Conservation (phyloP, 1,140 invertebrate species). For the Cherax destructor region DNA sequence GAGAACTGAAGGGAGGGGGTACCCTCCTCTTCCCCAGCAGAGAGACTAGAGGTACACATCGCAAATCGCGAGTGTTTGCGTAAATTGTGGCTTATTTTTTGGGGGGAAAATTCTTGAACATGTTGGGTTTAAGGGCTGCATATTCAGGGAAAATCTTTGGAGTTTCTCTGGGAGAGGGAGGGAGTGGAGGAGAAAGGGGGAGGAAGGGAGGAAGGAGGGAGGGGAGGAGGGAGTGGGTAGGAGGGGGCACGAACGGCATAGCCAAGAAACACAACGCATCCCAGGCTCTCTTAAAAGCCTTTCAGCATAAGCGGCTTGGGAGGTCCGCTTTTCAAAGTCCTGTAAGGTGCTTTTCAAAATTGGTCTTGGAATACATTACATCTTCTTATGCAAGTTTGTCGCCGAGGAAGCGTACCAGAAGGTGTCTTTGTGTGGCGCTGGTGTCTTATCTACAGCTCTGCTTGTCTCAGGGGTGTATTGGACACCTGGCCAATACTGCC, state of each 20-base stretch:
- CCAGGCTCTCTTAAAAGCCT: background rate
- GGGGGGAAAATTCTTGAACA: background rate
- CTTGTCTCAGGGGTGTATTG: background rate
- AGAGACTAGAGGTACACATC: background rate
- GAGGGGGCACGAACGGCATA: background rate
- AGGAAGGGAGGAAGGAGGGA: too few species aligned
- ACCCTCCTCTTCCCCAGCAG: too few species aligned
- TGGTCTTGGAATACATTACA: background rate
- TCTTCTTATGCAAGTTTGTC: background rate
- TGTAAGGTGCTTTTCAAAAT: background rate
- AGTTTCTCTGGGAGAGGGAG: background rate
- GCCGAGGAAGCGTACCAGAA: background rate
- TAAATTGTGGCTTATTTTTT: background rate
- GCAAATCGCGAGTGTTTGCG: background rate
- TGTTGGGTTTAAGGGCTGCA: background rate
- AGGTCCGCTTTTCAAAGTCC: background rate
- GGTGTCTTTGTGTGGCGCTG: background rate
- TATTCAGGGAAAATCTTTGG: background rate
- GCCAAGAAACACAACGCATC: background rate
- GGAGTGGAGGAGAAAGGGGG: too few species aligned
- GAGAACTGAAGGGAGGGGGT: too few species aligned
- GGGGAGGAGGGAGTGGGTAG: too few species aligned
- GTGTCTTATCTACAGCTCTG: background rate
- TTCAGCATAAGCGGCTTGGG: slow-evolving; percentile 2
- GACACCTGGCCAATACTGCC: background rate